These are phyloP conservation scores for Pseudorectes ferrugineus DNA, from an alignment of 2,113 vertebrate species.

Conservation along the genomic window DNA sequence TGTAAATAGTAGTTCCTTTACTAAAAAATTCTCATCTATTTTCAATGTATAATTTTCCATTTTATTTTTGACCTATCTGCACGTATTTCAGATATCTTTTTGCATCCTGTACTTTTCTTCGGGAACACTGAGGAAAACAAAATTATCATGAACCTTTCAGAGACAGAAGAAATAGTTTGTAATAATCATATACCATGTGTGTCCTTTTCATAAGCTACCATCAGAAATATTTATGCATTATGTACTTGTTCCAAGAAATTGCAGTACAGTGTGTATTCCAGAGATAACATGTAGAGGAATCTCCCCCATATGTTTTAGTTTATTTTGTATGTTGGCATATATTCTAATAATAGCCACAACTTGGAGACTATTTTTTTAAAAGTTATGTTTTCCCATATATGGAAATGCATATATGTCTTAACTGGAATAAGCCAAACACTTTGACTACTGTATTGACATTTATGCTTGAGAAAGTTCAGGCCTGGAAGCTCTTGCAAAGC, in stretches of 20 bases:
- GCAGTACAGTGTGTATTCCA: neutral
- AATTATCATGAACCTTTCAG: neutral
- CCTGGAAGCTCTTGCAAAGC: slow-evolving; percentile 49
- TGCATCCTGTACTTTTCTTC: neutral
- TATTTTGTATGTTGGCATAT: neutral
- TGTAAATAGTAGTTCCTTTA: neutral
- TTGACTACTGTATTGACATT: slow-evolving; percentile 61
- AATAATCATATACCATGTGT: neutral
- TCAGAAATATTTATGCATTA: neutral
- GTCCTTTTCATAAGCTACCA: neutral
- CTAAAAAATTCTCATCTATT: neutral
- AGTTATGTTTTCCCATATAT: neutral
- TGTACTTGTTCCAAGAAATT: neutral
- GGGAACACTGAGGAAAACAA: neutral
- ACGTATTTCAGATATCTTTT: neutral
- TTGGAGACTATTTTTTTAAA: neutral
- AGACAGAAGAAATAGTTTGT: neutral
- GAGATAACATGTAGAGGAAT: neutral
- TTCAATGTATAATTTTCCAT: neutral
- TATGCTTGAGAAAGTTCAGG: slow-evolving; percentile 64
- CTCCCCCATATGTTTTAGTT: neutral
- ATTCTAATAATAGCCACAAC: neutral
- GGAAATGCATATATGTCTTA: neutral
- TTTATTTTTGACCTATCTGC: neutral
- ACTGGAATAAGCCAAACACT: neutral